Evolutionary conservation across 2,797 vertebrate species (phyloP).

Genomic region (Manis javanica): DNA sequence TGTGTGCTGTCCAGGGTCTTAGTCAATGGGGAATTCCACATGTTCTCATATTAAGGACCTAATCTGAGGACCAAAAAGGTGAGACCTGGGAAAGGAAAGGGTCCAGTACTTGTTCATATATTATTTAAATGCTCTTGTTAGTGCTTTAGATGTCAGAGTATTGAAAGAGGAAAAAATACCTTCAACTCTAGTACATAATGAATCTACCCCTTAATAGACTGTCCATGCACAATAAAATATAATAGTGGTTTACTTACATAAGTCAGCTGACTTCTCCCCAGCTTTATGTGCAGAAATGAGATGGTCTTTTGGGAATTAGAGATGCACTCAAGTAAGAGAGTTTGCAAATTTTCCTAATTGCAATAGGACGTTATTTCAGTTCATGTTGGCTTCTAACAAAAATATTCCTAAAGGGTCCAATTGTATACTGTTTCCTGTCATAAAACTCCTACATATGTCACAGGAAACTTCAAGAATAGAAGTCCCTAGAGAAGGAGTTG

Average conservation of each 20-base stretch:
- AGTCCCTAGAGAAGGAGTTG: slow-evolving; percentile 46
- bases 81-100: not conserved
- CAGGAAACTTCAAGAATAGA: slow-evolving; percentile 54
- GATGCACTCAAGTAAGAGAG: slow-evolving; percentile 36
- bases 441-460: slow-evolving; percentile 56
- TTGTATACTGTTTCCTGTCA: slow-evolving; percentile 61
- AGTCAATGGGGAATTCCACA: not conserved
- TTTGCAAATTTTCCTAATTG: slow-evolving; percentile 49
- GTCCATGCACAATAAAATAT: not conserved
- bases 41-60: not conserved
- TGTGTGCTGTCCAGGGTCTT: not conserved
- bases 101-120: not conserved
- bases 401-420: slow-evolving; percentile 9
- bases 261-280: slow-evolving; percentile 14
- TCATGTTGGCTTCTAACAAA: slow-evolving; percentile 55
- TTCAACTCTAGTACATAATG: slow-evolving; percentile 26
- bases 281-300: slow-evolving; percentile 18
- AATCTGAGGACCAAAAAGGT: not conserved
- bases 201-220: slow-evolving; percentile 24
- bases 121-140: slow-evolving; percentile 63
- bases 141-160: slow-evolving; percentile 38
- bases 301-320: slow-evolving; percentile 41
- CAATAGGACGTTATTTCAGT: slow-evolving; percentile 48
- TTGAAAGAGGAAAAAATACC: not conserved
- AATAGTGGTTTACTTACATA: slow-evolving; percentile 10